Evolutionary conservation across 2,113 vertebrate genomes (phyloP).

Genomic region (Hyperoodon ampullatus): DNA sequence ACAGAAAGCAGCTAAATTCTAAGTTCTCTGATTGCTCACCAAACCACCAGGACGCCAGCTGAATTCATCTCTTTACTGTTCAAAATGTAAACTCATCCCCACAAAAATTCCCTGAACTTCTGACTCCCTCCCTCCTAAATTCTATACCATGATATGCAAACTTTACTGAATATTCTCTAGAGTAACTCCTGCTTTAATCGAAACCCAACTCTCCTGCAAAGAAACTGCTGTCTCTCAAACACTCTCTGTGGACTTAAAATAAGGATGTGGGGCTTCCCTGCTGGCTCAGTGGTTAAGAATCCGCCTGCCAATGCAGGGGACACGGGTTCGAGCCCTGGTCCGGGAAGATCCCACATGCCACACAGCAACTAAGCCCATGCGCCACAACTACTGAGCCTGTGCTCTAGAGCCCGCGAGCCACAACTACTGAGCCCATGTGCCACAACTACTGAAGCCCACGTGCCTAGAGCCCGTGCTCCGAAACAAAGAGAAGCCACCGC

Average conservation of each 20-base stretch:
- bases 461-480: too few relatives aligned
- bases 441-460: too few relatives aligned
- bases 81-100: background rate
- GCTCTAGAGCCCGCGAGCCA: too few relatives aligned
- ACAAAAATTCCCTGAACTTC: background rate
- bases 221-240: background rate
- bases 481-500: too few relatives aligned
- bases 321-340: too few relatives aligned
- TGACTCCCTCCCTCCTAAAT: background rate
- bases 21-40: background rate
- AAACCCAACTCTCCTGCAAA: background rate
- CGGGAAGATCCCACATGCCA: too few relatives aligned
- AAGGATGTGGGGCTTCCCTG: background rate
- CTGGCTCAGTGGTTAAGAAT: too few relatives aligned
- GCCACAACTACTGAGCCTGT: too few relatives aligned
- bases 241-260: background rate
- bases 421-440: too few relatives aligned
- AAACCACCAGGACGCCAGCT: background rate
- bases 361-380: too few relatives aligned
- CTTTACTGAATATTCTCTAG: background rate
- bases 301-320: too few relatives aligned
- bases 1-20: background rate
- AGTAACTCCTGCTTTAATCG: background rate
- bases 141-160: background rate
- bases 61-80: background rate